These are phyloP conservation scores for Bombus huntii DNA, from an alignment of 1,140 invertebrate genomes.

Conservation along the genomic window DNA sequence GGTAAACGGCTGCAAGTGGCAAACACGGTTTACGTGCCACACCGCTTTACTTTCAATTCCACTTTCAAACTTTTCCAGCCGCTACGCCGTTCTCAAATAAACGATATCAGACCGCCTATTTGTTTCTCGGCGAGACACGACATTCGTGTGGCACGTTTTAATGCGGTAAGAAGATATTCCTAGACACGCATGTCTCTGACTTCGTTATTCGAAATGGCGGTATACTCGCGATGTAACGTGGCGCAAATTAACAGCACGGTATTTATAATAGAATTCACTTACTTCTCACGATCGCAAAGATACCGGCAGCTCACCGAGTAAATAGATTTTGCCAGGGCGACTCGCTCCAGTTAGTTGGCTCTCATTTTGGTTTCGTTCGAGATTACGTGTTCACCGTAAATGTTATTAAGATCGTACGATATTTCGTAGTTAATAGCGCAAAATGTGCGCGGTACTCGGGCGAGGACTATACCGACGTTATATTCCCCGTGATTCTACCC, in stretches of 20 bases:
- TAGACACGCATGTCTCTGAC: constrained; percentile 66
- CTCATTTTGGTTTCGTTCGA: constrained; percentile 19
- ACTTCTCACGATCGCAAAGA: background rate
- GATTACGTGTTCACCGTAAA: constrained; percentile 24
- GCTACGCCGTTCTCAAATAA: constrained; percentile 69
- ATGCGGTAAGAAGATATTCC: constrained; percentile 73
- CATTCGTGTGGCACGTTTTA: constrained; percentile 78
- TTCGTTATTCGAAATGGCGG: constrained; percentile 43
- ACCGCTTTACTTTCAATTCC: constrained; percentile 79
- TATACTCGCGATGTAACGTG: background rate
- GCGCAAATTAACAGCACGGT: constrained; percentile 2
- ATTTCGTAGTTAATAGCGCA: constrained; percentile 6
- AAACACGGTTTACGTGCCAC: constrained; percentile 67
- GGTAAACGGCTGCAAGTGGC: constrained; percentile 65
- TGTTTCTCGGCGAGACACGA: constrained; percentile 75
- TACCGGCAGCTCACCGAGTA: background rate
- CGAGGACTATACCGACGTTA: background rate
- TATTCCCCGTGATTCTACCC: no score
- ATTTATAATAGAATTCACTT: constrained; percentile 28
- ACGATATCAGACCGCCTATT: constrained; percentile 76
- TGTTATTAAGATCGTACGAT: constrained; percentile 39
- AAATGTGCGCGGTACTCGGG: background rate
- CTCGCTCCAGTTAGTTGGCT: constrained; percentile 29
- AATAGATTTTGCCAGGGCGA: constrained; percentile 26
- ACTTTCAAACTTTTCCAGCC: constrained; percentile 78